Percentiles rank a stretch among this genome's conserved stretches.
Conservation (phyloP, 2,797 vertebrate genomes). For the Lepus oiostolus region DNA sequence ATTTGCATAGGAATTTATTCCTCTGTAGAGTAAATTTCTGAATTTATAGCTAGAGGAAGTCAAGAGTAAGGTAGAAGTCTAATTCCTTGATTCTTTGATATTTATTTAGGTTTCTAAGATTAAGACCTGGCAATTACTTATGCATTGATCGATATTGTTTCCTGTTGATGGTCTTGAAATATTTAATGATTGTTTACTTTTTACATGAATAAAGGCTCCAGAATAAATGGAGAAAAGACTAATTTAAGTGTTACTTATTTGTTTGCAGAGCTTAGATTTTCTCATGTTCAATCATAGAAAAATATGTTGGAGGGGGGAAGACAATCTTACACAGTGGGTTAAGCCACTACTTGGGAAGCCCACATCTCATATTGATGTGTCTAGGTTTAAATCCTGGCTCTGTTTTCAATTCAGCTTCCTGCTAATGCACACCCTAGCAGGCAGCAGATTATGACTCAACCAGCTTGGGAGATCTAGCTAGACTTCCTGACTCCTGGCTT, state of each 20-base stretch:
- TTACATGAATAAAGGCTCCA: not conserved
- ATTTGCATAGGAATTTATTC: not conserved
- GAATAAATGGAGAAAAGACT: not conserved
- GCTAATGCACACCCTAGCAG: no score
- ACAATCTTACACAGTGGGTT: no score
- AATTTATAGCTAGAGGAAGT: not conserved
- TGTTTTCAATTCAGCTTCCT: no score
- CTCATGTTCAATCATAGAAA: not conserved
- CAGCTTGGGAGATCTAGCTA: no score
- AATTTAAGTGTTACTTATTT: not conserved
- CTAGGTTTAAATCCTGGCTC: no score
- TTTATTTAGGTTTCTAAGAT: slow-evolving; percentile 5
- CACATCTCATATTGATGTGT: no score
- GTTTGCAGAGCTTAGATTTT: not conserved
- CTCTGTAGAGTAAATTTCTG: not conserved
- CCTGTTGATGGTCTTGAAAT: not conserved
- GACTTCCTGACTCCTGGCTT: no score
- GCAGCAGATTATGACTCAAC: no score
- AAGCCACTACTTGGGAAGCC: no score
- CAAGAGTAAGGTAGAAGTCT: not conserved
- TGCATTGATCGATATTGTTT: not conserved
- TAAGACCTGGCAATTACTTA: not conserved
- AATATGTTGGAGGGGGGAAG: not conserved
- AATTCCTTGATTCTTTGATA: not conserved
- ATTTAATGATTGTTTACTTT: not conserved